These are phyloP conservation scores for Aleadryas rufinucha DNA, from an alignment of 2,113 vertebrate genomes.

Conservation along the genomic window DNA sequence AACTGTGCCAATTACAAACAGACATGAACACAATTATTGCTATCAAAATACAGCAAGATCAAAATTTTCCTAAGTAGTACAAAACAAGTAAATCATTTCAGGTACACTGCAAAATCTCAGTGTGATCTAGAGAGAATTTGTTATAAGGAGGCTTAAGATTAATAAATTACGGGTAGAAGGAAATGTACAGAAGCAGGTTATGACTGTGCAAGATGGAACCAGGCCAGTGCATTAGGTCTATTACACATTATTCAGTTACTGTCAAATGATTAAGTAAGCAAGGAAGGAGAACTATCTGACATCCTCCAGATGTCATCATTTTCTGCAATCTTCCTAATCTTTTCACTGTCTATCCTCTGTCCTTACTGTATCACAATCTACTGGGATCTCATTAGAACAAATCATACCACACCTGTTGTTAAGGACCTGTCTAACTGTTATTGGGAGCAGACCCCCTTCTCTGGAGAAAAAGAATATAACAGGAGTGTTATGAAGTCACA, in stretches of 20 bases:
- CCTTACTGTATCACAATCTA: neutral
- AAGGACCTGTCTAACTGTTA: neutral
- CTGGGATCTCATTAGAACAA: neutral
- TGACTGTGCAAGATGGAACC: neutral
- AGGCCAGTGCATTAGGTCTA: neutral
- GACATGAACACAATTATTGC: neutral
- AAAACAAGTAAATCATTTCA: neutral
- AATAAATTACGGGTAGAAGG: neutral
- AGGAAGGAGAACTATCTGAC: neutral
- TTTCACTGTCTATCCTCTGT: neutral
- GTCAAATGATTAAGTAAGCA: neutral
- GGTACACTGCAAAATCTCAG: neutral
- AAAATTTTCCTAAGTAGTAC: neutral
- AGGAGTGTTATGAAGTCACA: accelerated
- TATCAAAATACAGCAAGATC: neutral
- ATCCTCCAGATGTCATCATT: neutral
- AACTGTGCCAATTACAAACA: neutral
- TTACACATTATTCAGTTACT: neutral
- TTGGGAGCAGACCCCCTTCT: neutral
- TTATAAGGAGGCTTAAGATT: neutral
- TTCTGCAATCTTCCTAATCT: neutral
- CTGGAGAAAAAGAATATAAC: neutral
- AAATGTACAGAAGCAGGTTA: neutral
- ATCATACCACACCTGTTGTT: neutral
- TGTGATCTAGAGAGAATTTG: neutral